A percentile compares a stretch with the other conserved stretches of the same genome.
phyloP scores from a whole-genome alignment of 2,888 invertebrate species.

The Strigamia maritima region DNA sequence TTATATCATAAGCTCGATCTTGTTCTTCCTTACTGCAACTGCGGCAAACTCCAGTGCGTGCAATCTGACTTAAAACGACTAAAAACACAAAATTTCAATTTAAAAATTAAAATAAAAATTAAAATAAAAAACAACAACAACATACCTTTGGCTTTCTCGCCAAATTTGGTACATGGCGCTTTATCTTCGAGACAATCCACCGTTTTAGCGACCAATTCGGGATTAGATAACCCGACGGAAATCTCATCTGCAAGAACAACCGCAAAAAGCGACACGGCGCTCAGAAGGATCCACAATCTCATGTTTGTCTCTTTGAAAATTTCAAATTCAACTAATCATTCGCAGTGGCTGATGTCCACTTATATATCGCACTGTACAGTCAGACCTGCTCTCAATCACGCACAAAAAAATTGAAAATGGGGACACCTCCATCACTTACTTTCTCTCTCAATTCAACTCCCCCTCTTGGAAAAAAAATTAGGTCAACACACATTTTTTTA shows the following conservation, averaged over 20 bases:
- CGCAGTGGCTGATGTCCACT: background rate
- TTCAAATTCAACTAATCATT: background rate
- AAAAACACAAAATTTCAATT: background rate
- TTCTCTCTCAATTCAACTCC: background rate
- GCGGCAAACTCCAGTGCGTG: background rate
- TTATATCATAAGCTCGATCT: conserved; percentile 17
- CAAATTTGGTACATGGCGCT: conserved; percentile 14
- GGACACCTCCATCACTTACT: background rate
- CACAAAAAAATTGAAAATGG: background rate
- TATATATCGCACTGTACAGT: background rate
- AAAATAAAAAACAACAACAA: background rate
- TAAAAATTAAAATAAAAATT: no score
- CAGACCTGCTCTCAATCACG: background rate
- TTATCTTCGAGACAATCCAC: conserved; percentile 10
- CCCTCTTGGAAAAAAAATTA: background rate
- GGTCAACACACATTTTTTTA: background rate
- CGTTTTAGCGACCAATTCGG: background rate
- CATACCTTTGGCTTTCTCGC: conserved; percentile 27
- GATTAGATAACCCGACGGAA: background rate
- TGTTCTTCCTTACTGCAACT: conserved; percentile 38
- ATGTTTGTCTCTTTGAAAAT: background rate
- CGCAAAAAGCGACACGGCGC: background rate
- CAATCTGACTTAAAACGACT: conserved; percentile 20
- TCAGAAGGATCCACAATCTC: background rate
- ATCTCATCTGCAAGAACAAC: conserved; percentile 10